Evolutionary conservation across 2,113 vertebrate genomes (phyloP).

Genomic region (Trematocara nigrifrons): DNA sequence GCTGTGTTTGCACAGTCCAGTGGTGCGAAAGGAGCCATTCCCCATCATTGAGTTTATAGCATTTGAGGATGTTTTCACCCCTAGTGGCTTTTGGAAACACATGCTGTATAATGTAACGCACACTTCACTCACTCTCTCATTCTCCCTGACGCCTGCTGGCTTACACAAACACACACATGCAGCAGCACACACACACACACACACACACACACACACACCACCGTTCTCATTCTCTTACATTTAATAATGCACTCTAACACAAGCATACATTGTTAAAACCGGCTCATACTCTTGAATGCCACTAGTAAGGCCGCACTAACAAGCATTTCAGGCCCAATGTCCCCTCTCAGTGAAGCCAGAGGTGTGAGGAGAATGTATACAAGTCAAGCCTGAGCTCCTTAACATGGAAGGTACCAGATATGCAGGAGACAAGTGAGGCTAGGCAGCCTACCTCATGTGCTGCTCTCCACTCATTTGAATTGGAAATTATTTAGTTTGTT

Average conservation of each 20-base stretch:
- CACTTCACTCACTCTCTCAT: conserved; percentile 23
- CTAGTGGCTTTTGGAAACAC: conserved; percentile 18
- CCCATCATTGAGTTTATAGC: conserved; percentile 35
- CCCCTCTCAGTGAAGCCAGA: conserved; percentile 9
- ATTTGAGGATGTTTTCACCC: conserved; percentile 24
- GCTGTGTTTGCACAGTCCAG: conserved; percentile 38
- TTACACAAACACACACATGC: neutral
- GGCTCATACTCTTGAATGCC: conserved; percentile 24
- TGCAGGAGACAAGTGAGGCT: neutral
- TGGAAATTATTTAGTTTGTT: conserved; percentile 57
- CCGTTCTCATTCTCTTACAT: neutral
- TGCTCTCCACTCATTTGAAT: conserved; percentile 53
- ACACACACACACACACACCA: neutral
- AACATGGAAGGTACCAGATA: conserved; percentile 11
- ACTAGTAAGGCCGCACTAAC: conserved; percentile 47
- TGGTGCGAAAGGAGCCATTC: conserved; percentile 30
- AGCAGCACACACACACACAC: neutral
- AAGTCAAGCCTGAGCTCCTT: conserved; percentile 22
- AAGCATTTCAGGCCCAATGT: conserved; percentile 35
- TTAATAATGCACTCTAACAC: conserved; percentile 39
- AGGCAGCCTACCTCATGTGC: neutral
- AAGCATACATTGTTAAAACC: conserved; percentile 34
- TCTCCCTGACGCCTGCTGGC: neutral
- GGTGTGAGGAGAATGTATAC: conserved; percentile 50
- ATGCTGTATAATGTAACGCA: conserved; percentile 39